Conservation (phyloP, 2,888 invertebrate species). For the Trissoscelio sp. region DNA sequence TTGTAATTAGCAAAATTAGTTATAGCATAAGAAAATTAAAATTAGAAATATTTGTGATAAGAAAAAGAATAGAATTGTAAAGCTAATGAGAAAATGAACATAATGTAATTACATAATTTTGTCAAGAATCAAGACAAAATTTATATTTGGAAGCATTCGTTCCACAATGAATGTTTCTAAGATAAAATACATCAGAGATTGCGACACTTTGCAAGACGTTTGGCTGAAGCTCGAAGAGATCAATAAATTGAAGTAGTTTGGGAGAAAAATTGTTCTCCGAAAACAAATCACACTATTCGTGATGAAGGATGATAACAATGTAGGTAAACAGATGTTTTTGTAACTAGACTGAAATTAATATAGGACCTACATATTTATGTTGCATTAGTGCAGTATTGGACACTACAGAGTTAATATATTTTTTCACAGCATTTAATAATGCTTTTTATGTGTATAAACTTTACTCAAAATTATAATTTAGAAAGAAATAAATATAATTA, state of each 20-base stretch:
- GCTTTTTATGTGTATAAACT: too few species aligned
- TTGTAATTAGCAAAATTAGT: too few species aligned
- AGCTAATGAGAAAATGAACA: too few species aligned
- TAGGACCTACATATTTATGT: too few species aligned
- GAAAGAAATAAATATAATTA: too few species aligned
- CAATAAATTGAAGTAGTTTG: background rate
- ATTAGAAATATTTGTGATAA: too few species aligned
- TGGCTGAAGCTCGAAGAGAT: background rate
- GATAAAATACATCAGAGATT: background rate
- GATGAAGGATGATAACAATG: background rate
- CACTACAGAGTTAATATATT: too few species aligned
- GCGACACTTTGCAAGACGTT: background rate
- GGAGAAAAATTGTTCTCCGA: background rate
- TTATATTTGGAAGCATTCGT: background rate
- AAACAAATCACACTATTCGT: background rate
- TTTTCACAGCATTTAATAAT: too few species aligned
- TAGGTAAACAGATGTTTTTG: background rate
- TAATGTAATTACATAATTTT: background rate
- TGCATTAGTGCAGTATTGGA: background rate
- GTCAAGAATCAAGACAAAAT: background rate
- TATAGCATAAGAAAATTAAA: too few species aligned
- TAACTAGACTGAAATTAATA: background rate
- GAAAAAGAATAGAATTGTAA: too few species aligned
- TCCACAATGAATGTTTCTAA: background rate
- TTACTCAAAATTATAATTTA: too few species aligned